Evolutionary conservation across 1,140 invertebrate genomes (phyloP).

Genomic region (Magallana gigas): DNA sequence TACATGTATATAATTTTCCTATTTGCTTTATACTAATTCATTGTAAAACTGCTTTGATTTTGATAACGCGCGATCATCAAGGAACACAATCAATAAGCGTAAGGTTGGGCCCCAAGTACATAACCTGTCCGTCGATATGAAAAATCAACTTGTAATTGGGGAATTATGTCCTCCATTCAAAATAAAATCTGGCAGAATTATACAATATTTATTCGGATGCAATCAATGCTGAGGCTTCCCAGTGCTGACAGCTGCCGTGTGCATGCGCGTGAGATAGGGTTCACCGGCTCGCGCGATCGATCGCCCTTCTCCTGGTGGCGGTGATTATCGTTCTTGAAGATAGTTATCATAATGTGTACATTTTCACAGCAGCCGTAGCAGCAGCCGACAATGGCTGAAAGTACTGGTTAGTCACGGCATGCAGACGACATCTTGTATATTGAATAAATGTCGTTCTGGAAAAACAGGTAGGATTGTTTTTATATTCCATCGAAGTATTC

Average conservation of each 20-base stretch:
- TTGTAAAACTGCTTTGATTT: too few species aligned
- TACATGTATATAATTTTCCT: too few species aligned
- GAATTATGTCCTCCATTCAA: not conserved
- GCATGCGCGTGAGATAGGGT: constrained; percentile 19
- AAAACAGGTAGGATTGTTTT: not conserved
- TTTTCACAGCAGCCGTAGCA: constrained; percentile 24
- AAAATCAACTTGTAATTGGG: too few species aligned
- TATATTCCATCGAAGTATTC: too few species aligned
- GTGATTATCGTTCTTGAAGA: constrained; percentile 31
- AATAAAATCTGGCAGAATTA: constrained; percentile 23
- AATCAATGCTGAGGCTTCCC: not conserved
- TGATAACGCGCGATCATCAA: too few species aligned
- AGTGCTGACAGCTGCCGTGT: not conserved
- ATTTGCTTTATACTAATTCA: too few species aligned
- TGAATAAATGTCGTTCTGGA: constrained; percentile 30
- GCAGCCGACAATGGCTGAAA: constrained; percentile 12
- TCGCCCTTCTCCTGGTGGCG: constrained; percentile 1
- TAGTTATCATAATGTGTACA: constrained; percentile 36
- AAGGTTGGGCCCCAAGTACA: too few species aligned
- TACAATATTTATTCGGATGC: constrained; percentile 22
- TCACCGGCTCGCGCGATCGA: constrained; percentile 1
- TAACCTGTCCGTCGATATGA: too few species aligned
- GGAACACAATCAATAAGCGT: too few species aligned
- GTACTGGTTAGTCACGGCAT: constrained; percentile 31
- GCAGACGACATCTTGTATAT: constrained; percentile 30